These are phyloP conservation scores for Anser brachyrhynchus DNA, from an alignment of 2,113 vertebrate genomes.

Conservation along the genomic window DNA sequence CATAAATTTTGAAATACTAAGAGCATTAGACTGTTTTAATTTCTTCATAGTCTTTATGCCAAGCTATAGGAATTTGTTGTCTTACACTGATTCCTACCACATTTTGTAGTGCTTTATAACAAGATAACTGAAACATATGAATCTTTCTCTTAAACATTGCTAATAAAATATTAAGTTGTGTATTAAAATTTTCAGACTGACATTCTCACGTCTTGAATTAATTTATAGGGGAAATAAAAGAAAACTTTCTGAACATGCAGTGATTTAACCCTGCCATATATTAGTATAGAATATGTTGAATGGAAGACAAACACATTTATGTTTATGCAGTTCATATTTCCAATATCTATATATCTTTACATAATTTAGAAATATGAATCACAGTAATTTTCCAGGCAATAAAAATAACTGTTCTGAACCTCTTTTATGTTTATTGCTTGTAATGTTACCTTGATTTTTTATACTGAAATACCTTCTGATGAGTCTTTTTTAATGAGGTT, in stretches of 20 bases:
- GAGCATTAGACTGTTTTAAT: conserved; percentile 25
- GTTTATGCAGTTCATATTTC: conserved; percentile 58
- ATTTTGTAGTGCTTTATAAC: conserved; percentile 34
- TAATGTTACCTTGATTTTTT: conserved; percentile 60
- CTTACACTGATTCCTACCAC: conserved; percentile 28
- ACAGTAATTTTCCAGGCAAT: conserved; percentile 67
- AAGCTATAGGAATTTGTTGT: neutral
- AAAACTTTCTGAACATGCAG: conserved; percentile 58
- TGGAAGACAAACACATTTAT: conserved; percentile 58
- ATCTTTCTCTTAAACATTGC: conserved; percentile 63
- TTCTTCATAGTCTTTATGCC: conserved; percentile 5
- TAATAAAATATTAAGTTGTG: conserved; percentile 79
- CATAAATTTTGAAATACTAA: neutral
- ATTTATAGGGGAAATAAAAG: conserved; percentile 76
- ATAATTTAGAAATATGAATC: conserved; percentile 73
- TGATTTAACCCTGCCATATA: conserved; percentile 72
- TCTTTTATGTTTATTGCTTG: conserved; percentile 61
- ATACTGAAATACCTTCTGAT: conserved; percentile 20
- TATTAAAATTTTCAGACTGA: conserved; percentile 72
- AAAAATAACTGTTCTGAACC: conserved; percentile 25
- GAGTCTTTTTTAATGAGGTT: neutral
- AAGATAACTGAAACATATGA: conserved; percentile 36
- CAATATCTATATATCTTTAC: conserved; percentile 68
- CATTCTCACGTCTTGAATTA: conserved; percentile 54
- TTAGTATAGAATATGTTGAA: conserved; percentile 62